phyloP scores from a whole-genome alignment of 1,140 invertebrate species.

The Melanaphis sacchari region DNA sequence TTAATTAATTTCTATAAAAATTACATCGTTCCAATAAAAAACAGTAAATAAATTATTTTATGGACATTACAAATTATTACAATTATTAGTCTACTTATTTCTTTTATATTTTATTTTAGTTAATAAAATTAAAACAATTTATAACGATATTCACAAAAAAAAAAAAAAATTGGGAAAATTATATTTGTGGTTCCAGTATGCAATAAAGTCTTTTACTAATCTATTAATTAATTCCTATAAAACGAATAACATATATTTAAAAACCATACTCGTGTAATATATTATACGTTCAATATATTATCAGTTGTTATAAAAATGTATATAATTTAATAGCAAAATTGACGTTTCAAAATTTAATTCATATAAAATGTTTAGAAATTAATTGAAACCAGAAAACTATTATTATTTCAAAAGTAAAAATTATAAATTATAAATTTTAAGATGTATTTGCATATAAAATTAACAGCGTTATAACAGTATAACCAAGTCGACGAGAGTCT shows the following conservation, averaged over 20 bases:
- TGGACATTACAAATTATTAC: neutral
- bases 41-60: neutral
- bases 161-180: too few species aligned
- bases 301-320: neutral
- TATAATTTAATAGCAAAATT: neutral
- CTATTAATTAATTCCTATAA: neutral
- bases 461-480: neutral
- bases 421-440: neutral
- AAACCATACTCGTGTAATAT: neutral
- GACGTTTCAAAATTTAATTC: neutral
- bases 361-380: neutral
- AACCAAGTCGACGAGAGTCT: neutral
- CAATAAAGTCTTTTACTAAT: too few species aligned
- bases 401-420: neutral
- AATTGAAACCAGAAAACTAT: neutral
- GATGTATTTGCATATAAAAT: neutral
- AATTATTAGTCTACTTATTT: neutral
- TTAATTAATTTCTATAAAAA: neutral
- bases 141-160: too few species aligned
- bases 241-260: too few species aligned
- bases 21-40: neutral
- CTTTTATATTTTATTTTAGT: neutral
- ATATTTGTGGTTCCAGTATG: too few species aligned
- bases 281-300: neutral
- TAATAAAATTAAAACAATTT: neutral